These are phyloP conservation scores for Thereva nobilitata DNA, from an alignment of 2,888 invertebrate genomes.

Conservation along the genomic window DNA sequence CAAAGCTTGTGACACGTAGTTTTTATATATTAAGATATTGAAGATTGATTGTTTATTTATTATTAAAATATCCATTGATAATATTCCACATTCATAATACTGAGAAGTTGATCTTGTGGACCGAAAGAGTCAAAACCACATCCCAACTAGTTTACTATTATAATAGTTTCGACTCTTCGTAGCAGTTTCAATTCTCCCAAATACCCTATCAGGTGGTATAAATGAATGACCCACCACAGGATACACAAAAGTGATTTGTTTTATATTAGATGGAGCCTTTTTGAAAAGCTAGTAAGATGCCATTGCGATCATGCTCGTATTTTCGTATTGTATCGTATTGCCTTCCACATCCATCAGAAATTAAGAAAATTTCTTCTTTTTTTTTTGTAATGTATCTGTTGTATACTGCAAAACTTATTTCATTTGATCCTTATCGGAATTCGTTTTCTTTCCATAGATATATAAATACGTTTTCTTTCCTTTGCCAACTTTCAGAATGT, in stretches of 20 bases:
- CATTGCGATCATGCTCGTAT: constrained; percentile 5
- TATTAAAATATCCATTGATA: too few relatives aligned
- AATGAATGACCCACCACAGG: constrained; percentile 3
- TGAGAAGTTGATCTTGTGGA: too few relatives aligned
- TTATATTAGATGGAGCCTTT: constrained; percentile 6
- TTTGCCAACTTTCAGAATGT: too few relatives aligned
- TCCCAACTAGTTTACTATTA: too few relatives aligned
- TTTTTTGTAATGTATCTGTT: neutral
- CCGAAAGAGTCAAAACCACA: too few relatives aligned
- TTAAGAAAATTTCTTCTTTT: neutral
- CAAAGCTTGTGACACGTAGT: too few relatives aligned
- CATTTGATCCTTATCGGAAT: neutral
- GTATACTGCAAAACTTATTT: neutral
- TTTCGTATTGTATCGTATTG: too few relatives aligned
- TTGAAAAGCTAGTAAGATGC: constrained; percentile 3
- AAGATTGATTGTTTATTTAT: too few relatives aligned
- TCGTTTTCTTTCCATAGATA: constrained; percentile 3
- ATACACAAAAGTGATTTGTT: neutral
- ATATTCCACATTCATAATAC: too few relatives aligned
- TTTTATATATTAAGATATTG: too few relatives aligned
- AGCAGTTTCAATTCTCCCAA: constrained; percentile 1
- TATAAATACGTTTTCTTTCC: neutral
- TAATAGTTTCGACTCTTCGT: neutral
- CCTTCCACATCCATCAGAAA: neutral
- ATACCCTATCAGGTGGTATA: constrained; percentile 6